Evolutionary conservation across 2,888 invertebrate species (phyloP).

Genomic region (Meganola albula): DNA sequence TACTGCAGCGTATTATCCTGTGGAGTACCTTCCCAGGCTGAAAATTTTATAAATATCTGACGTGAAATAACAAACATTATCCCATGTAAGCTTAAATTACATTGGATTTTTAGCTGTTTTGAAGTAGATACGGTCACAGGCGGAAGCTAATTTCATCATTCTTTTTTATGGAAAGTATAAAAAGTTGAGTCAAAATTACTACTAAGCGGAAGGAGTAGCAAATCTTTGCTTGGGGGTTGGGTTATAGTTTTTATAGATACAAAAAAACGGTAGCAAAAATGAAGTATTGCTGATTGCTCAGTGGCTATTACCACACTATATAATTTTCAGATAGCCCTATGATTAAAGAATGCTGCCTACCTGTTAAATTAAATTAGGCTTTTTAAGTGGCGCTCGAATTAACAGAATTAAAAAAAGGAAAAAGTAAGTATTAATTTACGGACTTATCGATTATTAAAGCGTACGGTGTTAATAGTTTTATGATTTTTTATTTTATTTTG

Average conservation of each 20-base stretch:
- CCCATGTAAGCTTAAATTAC: too few species aligned
- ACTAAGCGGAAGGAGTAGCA: conserved; percentile 42
- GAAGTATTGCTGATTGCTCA: conserved; percentile 74
- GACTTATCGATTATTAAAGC: conserved; percentile 60
- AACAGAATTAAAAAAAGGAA: conserved; percentile 52
- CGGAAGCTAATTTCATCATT: too few species aligned
- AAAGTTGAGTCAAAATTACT: too few species aligned
- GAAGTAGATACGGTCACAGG: too few species aligned
- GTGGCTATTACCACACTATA: conserved; percentile 66
- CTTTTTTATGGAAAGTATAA: too few species aligned
- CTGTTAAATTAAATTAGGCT: conserved; percentile 78
- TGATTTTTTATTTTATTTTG: conserved; percentile 35
- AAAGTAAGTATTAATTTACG: conserved; percentile 59
- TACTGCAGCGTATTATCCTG: too few species aligned
- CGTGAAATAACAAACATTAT: too few species aligned
- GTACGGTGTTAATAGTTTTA: conserved; percentile 63
- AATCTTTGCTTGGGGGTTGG: conserved; percentile 30
- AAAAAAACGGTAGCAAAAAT: conserved; percentile 73
- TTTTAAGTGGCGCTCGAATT: conserved; percentile 67
- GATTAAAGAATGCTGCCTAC: conserved; percentile 74
- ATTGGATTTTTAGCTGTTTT: too few species aligned
- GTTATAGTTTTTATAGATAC: conserved; percentile 45
- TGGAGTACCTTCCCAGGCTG: too few species aligned
- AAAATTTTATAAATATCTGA: too few species aligned
- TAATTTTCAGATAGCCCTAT: conserved; percentile 73